A percentile compares a stretch with the other conserved stretches of the same genome.
phyloP scores from a whole-genome alignment of 2,797 vertebrate species.

The Lacerta agilis region DNA sequence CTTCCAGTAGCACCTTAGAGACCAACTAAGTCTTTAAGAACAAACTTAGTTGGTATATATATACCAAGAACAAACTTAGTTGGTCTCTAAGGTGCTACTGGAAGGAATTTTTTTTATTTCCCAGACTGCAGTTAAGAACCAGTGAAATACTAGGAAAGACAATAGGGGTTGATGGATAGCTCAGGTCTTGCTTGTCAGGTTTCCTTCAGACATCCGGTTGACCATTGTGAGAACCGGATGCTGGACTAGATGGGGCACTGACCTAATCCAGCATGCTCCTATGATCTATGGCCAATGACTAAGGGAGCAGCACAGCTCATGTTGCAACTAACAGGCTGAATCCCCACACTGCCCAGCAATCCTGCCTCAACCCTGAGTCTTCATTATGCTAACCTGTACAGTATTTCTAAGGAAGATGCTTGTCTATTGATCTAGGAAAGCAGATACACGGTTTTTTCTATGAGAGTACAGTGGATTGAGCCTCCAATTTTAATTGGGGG shows the following conservation, averaged over 20 bases:
- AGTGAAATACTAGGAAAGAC: not conserved
- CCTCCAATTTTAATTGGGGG: not conserved
- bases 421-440: not conserved
- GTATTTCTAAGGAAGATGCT: too few species aligned
- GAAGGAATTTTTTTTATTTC: not conserved
- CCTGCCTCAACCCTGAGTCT: not conserved
- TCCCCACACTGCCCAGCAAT: not conserved
- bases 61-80: too few species aligned
- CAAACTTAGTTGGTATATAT: too few species aligned
- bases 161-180: not conserved
- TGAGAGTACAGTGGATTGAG: not conserved
- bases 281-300: not conserved
- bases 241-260: too few species aligned
- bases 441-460: not conserved
- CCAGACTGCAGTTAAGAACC: not conserved
- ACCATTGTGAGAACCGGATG: too few species aligned
- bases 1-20: too few species aligned
- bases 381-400: not conserved
- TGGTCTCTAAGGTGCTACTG: too few species aligned
- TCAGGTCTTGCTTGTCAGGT: too few species aligned
- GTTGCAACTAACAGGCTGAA: not conserved
- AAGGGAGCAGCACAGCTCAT: not conserved
- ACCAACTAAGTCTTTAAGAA: too few species aligned
- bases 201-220: too few species aligned
- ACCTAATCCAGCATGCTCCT: too few species aligned